These are phyloP conservation scores for Anarhynchus alexandrinus DNA, from an alignment of 2,113 vertebrate genomes.

Conservation along the genomic window DNA sequence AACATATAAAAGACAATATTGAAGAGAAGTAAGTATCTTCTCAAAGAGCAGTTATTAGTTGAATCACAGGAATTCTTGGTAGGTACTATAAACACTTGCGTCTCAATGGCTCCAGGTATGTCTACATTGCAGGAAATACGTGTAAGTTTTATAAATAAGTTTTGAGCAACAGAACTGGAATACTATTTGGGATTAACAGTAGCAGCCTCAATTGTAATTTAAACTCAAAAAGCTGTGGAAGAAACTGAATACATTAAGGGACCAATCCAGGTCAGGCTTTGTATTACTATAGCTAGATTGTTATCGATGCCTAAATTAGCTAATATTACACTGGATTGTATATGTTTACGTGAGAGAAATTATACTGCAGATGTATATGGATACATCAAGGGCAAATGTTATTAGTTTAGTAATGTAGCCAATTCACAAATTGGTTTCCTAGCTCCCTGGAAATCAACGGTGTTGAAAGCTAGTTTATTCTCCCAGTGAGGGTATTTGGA, in stretches of 20 bases:
- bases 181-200: background rate
- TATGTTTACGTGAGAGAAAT: background rate
- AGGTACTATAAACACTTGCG: background rate
- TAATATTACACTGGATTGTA: background rate
- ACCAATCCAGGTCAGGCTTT: background rate
- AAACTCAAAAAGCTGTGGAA: background rate
- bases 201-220: background rate
- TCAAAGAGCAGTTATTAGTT: background rate
- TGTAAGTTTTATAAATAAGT: background rate
- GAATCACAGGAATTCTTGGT: background rate
- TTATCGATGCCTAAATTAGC: background rate
- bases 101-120: background rate
- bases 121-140: background rate
- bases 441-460: background rate
- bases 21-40: slow-evolving; percentile 86
- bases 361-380: background rate
- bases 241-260: background rate
- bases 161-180: background rate
- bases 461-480: background rate
- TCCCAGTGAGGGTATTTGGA: background rate
- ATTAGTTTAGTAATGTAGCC: background rate
- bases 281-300: background rate
- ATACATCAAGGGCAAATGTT: background rate
- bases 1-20: slow-evolving; percentile 87
- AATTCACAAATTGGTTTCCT: background rate